Evolutionary conservation across 92 coral and sea anemone genomes (phyloP).

Genomic region (Porites cylindrica): DNA sequence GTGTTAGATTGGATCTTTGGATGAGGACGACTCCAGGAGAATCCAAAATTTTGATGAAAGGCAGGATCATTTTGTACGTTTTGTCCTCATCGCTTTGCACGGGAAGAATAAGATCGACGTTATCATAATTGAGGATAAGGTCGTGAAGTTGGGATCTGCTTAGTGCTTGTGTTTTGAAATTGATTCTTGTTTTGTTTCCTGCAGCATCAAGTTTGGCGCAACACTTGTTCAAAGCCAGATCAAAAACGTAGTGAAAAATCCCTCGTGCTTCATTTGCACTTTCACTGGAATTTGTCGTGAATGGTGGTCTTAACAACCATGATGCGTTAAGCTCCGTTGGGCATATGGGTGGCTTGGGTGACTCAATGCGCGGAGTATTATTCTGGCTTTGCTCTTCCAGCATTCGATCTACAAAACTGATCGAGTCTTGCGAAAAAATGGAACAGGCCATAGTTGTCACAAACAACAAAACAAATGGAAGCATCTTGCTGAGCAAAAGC

Average conservation of each 20-base stretch:
- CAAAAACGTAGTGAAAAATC: constrained; percentile 1
- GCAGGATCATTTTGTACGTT: not conserved
- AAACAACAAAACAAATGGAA: not conserved
- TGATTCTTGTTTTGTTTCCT: not conserved
- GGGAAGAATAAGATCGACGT: not conserved
- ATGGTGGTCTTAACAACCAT: not conserved
- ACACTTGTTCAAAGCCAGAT: not conserved
- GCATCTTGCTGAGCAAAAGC: not conserved
- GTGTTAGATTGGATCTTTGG: not conserved
- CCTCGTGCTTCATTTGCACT: not conserved
- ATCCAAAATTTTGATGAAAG: constrained; percentile 11
- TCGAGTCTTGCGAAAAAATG: not conserved
- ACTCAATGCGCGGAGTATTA: no score
- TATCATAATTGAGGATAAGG: not conserved
- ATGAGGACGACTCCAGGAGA: constrained; percentile 19
- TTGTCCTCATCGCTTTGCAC: not conserved
- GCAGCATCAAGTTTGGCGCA: not conserved
- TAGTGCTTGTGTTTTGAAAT: not conserved
- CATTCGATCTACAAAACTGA: not conserved
- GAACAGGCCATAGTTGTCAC: not conserved
- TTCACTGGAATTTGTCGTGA: not conserved
- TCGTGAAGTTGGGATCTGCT: not conserved
- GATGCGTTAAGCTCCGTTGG: not conserved
- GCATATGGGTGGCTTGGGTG: not conserved
- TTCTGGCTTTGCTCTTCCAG: no score